Conservation (phyloP, 2,888 invertebrate genomes). For the Epirrhoe alternata region DNA sequence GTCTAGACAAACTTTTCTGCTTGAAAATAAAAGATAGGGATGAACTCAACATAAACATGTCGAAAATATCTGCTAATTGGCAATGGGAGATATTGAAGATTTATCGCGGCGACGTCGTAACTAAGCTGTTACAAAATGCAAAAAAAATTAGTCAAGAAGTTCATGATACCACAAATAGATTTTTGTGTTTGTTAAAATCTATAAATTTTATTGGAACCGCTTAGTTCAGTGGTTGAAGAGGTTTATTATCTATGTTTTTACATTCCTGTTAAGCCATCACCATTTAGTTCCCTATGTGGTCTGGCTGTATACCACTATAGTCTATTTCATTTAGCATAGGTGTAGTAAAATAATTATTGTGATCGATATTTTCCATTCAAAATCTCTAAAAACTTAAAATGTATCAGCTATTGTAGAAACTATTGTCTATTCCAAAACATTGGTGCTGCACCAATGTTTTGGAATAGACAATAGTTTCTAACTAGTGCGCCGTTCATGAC, state of each 20-base stretch:
- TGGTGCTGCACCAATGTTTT: too few relatives aligned
- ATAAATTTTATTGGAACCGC: conserved; percentile 46
- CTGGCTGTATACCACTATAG: too few relatives aligned
- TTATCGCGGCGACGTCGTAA: conserved; percentile 59
- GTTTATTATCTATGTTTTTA: background rate
- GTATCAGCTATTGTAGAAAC: too few relatives aligned
- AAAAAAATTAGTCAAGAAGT: conserved; percentile 52
- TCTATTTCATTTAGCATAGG: too few relatives aligned
- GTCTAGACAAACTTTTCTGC: conserved; percentile 57
- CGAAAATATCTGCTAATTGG: conserved; percentile 67
- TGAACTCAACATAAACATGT: conserved; percentile 56
- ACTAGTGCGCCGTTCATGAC: too few relatives aligned
- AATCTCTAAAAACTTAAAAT: too few relatives aligned
- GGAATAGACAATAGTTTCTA: too few relatives aligned
- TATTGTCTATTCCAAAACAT: too few relatives aligned
- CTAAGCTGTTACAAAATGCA: conserved; percentile 60
- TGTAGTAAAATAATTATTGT: too few relatives aligned
- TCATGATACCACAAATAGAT: conserved; percentile 52
- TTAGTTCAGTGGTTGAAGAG: background rate
- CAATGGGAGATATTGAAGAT: conserved; percentile 77
- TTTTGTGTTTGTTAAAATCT: conserved; percentile 62
- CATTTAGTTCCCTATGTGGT: too few relatives aligned
- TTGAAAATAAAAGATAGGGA: conserved; percentile 62
- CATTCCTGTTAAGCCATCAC: too few relatives aligned
- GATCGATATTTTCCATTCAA: too few relatives aligned